These are phyloP conservation scores for Aporophyla lueneburgensis DNA, from an alignment of 2,888 invertebrate species.

Conservation along the genomic window DNA sequence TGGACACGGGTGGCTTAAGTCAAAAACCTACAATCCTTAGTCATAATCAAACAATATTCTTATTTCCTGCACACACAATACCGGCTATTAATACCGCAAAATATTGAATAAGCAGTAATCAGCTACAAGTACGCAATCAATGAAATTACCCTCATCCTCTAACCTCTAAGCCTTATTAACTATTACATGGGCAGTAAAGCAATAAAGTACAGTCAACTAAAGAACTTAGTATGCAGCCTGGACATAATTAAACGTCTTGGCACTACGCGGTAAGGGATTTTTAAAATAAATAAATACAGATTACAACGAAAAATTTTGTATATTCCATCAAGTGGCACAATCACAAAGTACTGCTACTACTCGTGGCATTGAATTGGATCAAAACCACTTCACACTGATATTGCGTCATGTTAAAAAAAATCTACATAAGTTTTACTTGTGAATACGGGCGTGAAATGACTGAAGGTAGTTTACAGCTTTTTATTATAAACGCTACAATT, in stretches of 20 bases:
- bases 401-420: background rate
- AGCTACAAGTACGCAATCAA: constrained; percentile 61
- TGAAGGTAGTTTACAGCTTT: background rate
- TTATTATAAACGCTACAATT: too few relatives aligned
- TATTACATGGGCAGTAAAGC: constrained; percentile 59
- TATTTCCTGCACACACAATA: constrained; percentile 51
- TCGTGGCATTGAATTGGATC: background rate
- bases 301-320: too few relatives aligned
- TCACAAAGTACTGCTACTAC: too few relatives aligned
- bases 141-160: constrained; percentile 69
- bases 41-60: constrained; percentile 37
- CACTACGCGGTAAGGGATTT: background rate
- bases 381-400: background rate
- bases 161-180: constrained; percentile 60
- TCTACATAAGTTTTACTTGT: background rate
- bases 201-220: constrained; percentile 44
- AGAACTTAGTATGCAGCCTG: background rate
- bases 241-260: background rate
- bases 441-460: background rate
- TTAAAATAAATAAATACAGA: too few relatives aligned
- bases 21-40: constrained; percentile 20
- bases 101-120: constrained; percentile 62
- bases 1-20: background rate
- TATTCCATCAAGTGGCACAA: too few relatives aligned
- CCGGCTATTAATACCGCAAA: constrained; percentile 49